These are phyloP conservation scores for Scomberomorus guttatus DNA, from an alignment of 2,797 vertebrate genomes.

Conservation along the genomic window DNA sequence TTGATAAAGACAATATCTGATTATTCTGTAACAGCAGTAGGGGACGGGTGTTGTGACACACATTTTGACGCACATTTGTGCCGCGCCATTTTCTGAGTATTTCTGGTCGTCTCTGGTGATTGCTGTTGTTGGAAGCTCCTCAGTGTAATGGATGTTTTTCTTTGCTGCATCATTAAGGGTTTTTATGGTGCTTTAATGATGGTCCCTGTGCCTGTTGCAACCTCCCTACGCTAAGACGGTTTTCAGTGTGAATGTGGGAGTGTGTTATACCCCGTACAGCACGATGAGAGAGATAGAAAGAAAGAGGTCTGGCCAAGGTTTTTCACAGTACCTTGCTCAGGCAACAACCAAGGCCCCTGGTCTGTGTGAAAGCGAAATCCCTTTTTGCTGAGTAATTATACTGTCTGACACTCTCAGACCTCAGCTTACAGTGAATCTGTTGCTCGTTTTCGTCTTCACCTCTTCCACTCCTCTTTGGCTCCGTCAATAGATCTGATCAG, in stretches of 20 bases:
- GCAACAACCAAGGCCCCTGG: constrained; percentile 38
- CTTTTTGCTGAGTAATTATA: constrained; percentile 62
- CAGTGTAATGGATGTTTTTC: constrained; percentile 18
- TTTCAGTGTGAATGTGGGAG: constrained; percentile 45
- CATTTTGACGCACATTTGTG: not conserved
- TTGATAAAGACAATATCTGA: not conserved
- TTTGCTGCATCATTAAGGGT: constrained; percentile 32
- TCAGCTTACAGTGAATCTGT: constrained; percentile 55
- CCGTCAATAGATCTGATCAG: not conserved
- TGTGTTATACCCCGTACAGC: constrained; percentile 29
- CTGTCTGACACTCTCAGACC: constrained; percentile 53
- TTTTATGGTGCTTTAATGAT: constrained; percentile 40
- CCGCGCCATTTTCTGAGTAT: not conserved
- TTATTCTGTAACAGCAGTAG: not conserved
- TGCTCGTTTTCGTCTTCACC: constrained; percentile 40
- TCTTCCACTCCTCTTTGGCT: not conserved
- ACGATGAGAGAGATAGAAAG: constrained; percentile 8
- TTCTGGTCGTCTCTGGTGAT: not conserved
- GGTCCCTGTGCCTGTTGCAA: constrained; percentile 18
- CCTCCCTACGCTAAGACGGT: not conserved
- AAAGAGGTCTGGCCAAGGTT: constrained; percentile 16
- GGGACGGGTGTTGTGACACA: too few relatives aligned
- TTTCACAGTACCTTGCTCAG: constrained; percentile 40
- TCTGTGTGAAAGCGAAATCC: constrained; percentile 46
- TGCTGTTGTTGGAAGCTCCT: constrained; percentile 8